Conservation (phyloP, 92 coral and sea anemone species). For the Epizoanthus stellaris region DNA sequence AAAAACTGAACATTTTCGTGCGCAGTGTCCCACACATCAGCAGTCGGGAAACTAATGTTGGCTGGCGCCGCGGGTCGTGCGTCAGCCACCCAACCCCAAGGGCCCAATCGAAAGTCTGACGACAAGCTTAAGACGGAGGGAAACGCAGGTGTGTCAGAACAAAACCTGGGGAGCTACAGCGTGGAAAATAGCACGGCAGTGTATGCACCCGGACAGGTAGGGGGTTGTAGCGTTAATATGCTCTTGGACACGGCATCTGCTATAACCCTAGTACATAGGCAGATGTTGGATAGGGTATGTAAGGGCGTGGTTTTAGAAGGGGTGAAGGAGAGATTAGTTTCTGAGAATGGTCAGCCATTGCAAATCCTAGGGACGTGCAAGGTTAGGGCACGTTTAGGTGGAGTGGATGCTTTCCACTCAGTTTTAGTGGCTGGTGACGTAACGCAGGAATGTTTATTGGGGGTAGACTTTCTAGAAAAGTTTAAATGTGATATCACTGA, state of each 20-base stretch:
- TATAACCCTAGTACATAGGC: constrained; percentile 45
- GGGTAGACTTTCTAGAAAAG: constrained; percentile 45
- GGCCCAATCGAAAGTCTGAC: background rate
- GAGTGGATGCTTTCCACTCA: constrained; percentile 32
- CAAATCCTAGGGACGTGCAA: constrained; percentile 36
- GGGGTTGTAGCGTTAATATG: constrained; percentile 35
- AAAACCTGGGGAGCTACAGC: constrained; percentile 39
- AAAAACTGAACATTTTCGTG: constrained; percentile 27
- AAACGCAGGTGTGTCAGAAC: constrained; percentile 1
- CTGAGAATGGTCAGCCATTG: constrained; percentile 56
- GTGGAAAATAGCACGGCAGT: constrained; percentile 49
- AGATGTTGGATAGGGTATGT: constrained; percentile 4
- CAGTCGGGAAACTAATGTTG: constrained; percentile 22
- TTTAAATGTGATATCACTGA: constrained; percentile 25
- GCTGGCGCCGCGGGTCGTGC: constrained; percentile 30
- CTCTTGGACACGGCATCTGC: constrained; percentile 61
- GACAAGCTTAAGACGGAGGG: background rate
- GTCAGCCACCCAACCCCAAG: constrained; percentile 1
- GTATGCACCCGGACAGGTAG: constrained; percentile 50
- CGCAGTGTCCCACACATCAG: background rate
- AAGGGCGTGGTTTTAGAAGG: background rate
- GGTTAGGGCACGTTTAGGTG: constrained; percentile 27
- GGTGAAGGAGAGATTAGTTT: constrained; percentile 38
- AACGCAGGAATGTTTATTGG: constrained; percentile 52
- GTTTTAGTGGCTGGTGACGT: constrained; percentile 60